Conservation (phyloP, 2,797 vertebrate genomes). For the Clarias laeviceps region DNA sequence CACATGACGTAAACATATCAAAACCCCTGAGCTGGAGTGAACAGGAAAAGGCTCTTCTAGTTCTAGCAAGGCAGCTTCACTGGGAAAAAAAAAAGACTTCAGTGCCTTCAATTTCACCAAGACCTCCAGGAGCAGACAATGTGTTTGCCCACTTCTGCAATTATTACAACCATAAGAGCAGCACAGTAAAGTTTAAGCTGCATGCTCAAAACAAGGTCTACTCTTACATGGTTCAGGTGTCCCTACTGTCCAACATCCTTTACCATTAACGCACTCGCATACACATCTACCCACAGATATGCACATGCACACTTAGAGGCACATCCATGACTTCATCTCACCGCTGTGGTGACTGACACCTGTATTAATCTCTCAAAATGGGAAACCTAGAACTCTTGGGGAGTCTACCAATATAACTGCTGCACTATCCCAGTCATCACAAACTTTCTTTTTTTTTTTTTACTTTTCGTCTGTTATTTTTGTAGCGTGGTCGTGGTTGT, state of each 20-base stretch:
- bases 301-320: conserved; percentile 44
- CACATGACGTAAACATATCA: conserved; percentile 12
- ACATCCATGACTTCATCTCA: conserved; percentile 23
- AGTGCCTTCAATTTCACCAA: conserved; percentile 76
- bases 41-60: conserved; percentile 55
- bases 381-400: conserved; percentile 43
- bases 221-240: conserved; percentile 26
- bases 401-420: conserved; percentile 34
- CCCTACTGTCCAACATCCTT: neutral
- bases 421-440: conserved; percentile 64
- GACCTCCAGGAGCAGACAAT: conserved; percentile 60
- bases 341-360: conserved; percentile 29
- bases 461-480: conserved; percentile 57
- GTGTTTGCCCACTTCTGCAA: conserved; percentile 3
- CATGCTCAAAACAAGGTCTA: conserved; percentile 13
- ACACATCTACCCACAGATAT: conserved; percentile 38
- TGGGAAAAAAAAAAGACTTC: conserved; percentile 70
- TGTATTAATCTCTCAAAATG: conserved; percentile 40
- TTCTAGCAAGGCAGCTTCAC: conserved; percentile 70
- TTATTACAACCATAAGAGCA: neutral
- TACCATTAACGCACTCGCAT: neutral
- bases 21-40: conserved; percentile 36
- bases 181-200: neutral
- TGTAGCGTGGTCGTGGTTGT: conserved; percentile 69
- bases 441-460: conserved; percentile 25